Percentiles rank a stretch among this genome's conserved stretches.
Conservation (phyloP, 2,888 invertebrate genomes). For the Acleris laterana region DNA sequence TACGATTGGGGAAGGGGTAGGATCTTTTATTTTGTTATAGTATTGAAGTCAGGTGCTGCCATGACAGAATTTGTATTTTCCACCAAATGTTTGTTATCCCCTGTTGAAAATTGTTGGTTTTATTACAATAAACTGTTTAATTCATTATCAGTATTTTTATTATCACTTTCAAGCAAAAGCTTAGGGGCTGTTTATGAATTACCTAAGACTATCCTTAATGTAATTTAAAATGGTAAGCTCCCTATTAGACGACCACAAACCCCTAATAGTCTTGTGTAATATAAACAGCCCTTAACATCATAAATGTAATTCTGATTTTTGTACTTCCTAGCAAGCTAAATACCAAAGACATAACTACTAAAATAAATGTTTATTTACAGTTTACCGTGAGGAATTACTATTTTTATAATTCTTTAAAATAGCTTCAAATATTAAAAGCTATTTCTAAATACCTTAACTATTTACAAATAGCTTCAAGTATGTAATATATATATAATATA, state of each 20-base stretch:
- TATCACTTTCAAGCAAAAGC: conserved; percentile 31
- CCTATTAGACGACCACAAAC: no score
- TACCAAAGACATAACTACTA: conserved; percentile 68
- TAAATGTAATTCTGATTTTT: conserved; percentile 28
- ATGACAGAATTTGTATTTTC: conserved; percentile 29
- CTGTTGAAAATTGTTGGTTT: conserved; percentile 18
- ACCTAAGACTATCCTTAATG: not conserved
- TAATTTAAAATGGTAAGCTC: no score
- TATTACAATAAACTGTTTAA: conserved; percentile 32
- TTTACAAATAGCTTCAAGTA: conserved; percentile 74
- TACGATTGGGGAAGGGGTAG: not conserved
- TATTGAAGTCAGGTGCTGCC: conserved; percentile 29
- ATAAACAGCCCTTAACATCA: conserved; percentile 18
- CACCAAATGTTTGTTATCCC: conserved; percentile 15
- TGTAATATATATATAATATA: conserved; percentile 21
- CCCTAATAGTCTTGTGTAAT: not conserved
- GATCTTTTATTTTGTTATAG: conserved; percentile 6
- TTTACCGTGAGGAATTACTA: conserved; percentile 74
- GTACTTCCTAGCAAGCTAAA: conserved; percentile 35
- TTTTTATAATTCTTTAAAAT: conserved; percentile 71
- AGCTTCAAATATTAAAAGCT: conserved; percentile 71
- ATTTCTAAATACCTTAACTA: conserved; percentile 71
- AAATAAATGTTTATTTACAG: conserved; percentile 82
- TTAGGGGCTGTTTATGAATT: conserved; percentile 5
- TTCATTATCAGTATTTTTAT: conserved; percentile 25